These are phyloP conservation scores for Porites divaricata DNA, from an alignment of 92 coral and sea anemone species.

Conservation along the genomic window DNA sequence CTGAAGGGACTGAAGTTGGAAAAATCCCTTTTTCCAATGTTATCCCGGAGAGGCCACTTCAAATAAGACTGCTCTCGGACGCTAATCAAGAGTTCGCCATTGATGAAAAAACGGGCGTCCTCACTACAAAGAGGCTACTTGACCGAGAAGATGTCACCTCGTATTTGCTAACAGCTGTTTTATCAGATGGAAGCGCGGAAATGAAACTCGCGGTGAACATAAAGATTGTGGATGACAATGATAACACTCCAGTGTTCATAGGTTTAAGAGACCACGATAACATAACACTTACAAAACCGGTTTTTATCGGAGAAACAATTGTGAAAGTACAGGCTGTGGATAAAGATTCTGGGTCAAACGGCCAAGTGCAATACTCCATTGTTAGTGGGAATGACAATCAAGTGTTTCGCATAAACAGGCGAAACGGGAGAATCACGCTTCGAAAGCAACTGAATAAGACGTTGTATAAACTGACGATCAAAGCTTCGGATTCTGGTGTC, in stretches of 20 bases:
- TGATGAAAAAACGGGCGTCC: conserved; percentile 66
- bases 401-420: conserved; percentile 68
- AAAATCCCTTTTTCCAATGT: conserved; percentile 53
- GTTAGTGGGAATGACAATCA: conserved; percentile 64
- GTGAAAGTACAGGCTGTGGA: conserved; percentile 70
- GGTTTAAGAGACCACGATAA: conserved; percentile 63
- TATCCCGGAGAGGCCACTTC: conserved; percentile 66
- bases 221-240: conserved; percentile 70
- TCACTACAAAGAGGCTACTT: conserved; percentile 65
- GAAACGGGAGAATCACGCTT: conserved; percentile 73
- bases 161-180: conserved; percentile 56
- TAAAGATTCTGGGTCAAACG: conserved; percentile 77
- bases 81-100: conserved; percentile 55
- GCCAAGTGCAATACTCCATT: conserved; percentile 63
- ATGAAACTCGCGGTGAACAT: conserved; percentile 50
- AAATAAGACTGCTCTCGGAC: conserved; percentile 37
- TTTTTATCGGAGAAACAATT: conserved; percentile 73
- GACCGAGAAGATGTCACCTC: conserved; percentile 79
- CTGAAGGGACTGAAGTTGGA: conserved; percentile 70
- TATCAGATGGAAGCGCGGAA: conserved; percentile 66
- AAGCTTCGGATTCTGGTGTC: conserved; percentile 75
- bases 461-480: conserved; percentile 64
- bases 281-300: conserved; percentile 64
- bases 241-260: conserved; percentile 81
- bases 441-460: conserved; percentile 44